phyloP scores from a whole-genome alignment of 2,113 vertebrate species.

The Sarotherodon lohbergeri region DNA sequence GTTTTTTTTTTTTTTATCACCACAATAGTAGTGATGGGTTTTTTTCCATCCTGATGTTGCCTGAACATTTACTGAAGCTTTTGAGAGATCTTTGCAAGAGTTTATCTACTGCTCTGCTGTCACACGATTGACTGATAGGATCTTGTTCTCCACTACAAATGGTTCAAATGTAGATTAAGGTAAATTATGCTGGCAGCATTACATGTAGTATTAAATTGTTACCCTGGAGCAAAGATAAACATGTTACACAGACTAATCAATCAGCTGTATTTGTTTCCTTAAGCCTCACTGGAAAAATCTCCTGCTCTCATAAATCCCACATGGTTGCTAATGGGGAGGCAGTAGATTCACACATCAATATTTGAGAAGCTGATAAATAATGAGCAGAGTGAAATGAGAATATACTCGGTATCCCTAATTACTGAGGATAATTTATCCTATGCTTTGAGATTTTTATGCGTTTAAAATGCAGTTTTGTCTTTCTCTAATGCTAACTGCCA shows the following conservation, averaged over 20 bases:
- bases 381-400: neutral
- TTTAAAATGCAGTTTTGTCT: neutral
- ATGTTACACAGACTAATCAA: neutral
- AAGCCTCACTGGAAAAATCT: neutral
- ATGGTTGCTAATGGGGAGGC: neutral
- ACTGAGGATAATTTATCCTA: neutral
- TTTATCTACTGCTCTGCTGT: neutral
- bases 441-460: neutral
- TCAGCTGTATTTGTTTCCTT: neutral
- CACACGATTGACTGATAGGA: neutral
- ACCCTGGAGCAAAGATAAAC: neutral
- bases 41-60: neutral
- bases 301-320: neutral
- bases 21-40: neutral
- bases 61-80: neutral
- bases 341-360: neutral
- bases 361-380: neutral
- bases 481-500: neutral
- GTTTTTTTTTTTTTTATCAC: neutral
- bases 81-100: neutral
- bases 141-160: neutral
- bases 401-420: neutral
- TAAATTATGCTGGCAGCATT: neutral
- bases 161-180: neutral
- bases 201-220: neutral